Evolutionary conservation across 2,113 vertebrate species (phyloP).

Genomic region (Motacilla tschutschensis): DNA sequence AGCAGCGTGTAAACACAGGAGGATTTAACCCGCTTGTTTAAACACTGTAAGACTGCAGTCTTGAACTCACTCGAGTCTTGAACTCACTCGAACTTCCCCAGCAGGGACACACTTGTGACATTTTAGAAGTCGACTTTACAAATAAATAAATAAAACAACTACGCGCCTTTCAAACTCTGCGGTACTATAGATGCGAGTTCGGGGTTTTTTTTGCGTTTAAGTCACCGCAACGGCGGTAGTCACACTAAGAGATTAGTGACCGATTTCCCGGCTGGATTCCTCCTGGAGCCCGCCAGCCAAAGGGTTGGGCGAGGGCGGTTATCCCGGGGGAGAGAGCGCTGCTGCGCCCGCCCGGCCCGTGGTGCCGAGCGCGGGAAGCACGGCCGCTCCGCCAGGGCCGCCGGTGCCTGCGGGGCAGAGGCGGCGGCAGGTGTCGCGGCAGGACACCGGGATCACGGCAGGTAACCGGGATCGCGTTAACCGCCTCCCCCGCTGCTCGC

Average conservation of each 20-base stretch:
- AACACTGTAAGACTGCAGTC: background rate
- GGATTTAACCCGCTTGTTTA: background rate
- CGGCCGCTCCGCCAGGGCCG: background rate
- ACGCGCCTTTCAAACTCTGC: background rate
- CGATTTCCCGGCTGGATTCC: background rate
- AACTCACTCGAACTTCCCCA: background rate
- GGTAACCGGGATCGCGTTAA: fast-evolving
- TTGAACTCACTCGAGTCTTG: background rate
- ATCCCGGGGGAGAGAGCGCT: fast-evolving
- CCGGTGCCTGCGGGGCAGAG: background rate
- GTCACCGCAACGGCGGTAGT: background rate
- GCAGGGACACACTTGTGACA: background rate
- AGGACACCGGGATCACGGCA: background rate
- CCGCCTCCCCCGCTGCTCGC: background rate
- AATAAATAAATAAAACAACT: background rate
- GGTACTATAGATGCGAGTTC: fast-evolving
- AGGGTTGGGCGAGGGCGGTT: fast-evolving
- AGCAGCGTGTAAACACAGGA: background rate
- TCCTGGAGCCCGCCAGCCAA: fast-evolving
- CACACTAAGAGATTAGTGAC: background rate
- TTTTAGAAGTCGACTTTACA: background rate
- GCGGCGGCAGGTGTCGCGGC: background rate
- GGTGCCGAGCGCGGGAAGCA: background rate
- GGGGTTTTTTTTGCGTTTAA: fast-evolving
- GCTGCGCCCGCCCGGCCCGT: background rate